Base-by-base conservation (phyloP, 2,797 vertebrate species). In the Labroides dimidiatus region DNA sequence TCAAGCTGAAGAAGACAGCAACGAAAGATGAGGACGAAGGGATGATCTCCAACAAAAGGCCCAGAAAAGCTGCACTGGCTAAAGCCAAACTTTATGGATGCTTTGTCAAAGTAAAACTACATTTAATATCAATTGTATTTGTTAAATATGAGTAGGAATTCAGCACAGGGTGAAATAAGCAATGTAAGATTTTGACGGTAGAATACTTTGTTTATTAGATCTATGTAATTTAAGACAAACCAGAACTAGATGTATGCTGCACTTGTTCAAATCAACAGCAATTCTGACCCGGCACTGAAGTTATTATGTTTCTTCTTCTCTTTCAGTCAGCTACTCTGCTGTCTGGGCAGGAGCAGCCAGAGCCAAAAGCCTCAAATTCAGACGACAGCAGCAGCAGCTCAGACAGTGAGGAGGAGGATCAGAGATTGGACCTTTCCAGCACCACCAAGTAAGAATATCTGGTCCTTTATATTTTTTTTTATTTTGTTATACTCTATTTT, bases 21-120 rank as follows among this genome's bases (percentile, higher is more conserved):
- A 79, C 89, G 53, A 84, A 86, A 12, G 78, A 85, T 39, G 87
- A 89, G 41, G 90, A 87, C 0, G 84, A 61, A 0, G 81, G 72
- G 1, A 12, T 60, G 24, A 91, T 96, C 75, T 94, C 92, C 48
- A 95, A 91, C 37, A 95, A 94, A 84, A 97, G 94, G 80, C 96
- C 96, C 0, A 68, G 88, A 10, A 94, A 90, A 71, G 93, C 91
- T 0, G 1, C 65, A 0, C 13, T 84, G 27, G 20, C 83, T 0
- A 87, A 79, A 69, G 82, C 57, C 21, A 88, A 93, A 90, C 87
- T 97, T 0, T 99, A 99, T 0, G 96, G 96, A 21, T 91, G 88
- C 81, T 99, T 99, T 0, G 93, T 98, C 58, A 98, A 98, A 95
- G 97, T 98, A 87, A 73, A 33, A 16, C 1, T 43, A 15, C 24